phyloP scores from a whole-genome alignment of 1,140 invertebrate species.

The Macrobrachium rosenbergii region DNA sequence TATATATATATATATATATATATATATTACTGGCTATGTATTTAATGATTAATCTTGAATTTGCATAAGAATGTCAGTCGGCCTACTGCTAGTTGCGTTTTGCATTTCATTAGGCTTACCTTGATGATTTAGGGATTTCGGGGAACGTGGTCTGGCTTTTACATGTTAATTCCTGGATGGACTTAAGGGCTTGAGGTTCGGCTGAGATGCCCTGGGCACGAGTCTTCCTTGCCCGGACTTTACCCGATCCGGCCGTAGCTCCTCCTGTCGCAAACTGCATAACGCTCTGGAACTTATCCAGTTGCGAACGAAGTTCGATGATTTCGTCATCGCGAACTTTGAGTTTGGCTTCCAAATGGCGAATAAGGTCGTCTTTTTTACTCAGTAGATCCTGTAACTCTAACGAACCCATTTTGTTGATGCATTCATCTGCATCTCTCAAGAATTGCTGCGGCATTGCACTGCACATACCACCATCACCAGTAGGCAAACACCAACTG shows the following conservation, averaged over 20 bases:
- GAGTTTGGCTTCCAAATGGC: slow-evolving; percentile 52
- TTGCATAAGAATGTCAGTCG: no score
- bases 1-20: no score
- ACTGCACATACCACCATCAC: slow-evolving; percentile 49
- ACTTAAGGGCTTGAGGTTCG: slow-evolving; percentile 85
- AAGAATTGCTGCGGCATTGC: slow-evolving; percentile 42
- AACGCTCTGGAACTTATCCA: slow-evolving; percentile 94
- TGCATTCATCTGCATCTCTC: slow-evolving; percentile 50
- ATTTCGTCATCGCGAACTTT: slow-evolving; percentile 77
- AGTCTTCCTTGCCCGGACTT: slow-evolving; percentile 78
- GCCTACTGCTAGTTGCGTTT: no score
- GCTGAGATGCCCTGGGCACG: slow-evolving; percentile 93
- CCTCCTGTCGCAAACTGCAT: slow-evolving; percentile 76
- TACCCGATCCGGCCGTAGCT: slow-evolving; percentile 48
- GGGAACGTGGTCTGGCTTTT: slow-evolving; percentile 79
- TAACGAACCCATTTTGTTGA: slow-evolving; percentile 67
- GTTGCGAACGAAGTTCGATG: slow-evolving; percentile 84
- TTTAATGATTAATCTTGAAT: no score
- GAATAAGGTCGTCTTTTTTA: slow-evolving; percentile 75
- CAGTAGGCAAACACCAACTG: slow-evolving; percentile 47
- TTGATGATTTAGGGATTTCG: slow-evolving; percentile 85
- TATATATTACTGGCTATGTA: no score
- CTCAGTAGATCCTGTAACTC: slow-evolving; percentile 80
- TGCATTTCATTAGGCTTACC: slow-evolving; percentile 73
- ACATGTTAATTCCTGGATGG: slow-evolving; percentile 79